phyloP scores from a whole-genome alignment of 1,140 invertebrate genomes.

The Brachionus koreanus region DNA sequence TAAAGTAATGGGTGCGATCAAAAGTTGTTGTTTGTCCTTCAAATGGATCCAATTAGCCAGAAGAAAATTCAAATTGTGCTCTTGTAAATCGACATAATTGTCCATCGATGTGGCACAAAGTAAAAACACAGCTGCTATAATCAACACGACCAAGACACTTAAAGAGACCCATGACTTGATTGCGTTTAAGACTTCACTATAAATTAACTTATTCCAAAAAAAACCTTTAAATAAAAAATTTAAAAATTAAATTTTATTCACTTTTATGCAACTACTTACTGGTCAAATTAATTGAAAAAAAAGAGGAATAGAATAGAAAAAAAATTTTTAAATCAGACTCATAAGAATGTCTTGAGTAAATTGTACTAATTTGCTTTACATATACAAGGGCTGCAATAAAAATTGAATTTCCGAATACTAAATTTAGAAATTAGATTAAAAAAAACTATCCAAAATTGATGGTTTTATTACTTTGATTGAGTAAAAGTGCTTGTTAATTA shows the following conservation, averaged over 20 bases:
- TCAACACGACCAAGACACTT: background rate
- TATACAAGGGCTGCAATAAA: background rate
- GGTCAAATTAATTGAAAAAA: background rate
- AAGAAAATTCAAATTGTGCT: background rate
- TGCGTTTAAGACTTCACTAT: background rate
- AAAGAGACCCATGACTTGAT: background rate
- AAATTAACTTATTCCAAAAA: background rate
- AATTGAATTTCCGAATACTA: constrained; percentile 3
- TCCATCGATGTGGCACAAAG: background rate
- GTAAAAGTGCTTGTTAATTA: background rate
- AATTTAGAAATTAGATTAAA: background rate
- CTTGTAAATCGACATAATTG: background rate
- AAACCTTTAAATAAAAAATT: background rate
- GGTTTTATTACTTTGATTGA: background rate
- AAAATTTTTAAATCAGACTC: background rate
- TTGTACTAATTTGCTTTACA: constrained; percentile 7
- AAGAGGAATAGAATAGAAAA: background rate
- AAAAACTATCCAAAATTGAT: background rate
- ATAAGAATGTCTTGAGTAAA: background rate
- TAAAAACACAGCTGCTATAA: background rate
- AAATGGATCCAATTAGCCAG: background rate
- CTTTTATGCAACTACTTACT: background rate
- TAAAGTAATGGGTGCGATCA: background rate
- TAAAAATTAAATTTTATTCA: background rate
- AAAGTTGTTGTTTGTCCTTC: background rate